phyloP scores from a whole-genome alignment of 2,113 vertebrate genomes.

The Daboia siamensis region DNA sequence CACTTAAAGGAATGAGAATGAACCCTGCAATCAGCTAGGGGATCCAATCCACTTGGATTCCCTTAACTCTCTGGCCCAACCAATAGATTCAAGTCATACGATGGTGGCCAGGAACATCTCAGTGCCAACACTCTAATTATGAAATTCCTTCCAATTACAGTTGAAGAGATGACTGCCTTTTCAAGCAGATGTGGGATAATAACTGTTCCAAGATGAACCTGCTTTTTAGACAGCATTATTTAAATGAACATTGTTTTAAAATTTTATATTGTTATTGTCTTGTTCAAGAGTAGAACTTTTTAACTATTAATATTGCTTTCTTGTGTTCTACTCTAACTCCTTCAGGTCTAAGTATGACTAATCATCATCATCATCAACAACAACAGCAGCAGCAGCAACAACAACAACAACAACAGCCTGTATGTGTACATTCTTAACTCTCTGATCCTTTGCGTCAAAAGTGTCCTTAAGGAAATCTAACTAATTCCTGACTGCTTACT shows the following conservation, averaged over 20 bases:
- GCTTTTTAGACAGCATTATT: background rate
- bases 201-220: background rate
- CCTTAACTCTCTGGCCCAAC: background rate
- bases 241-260: background rate
- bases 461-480: background rate
- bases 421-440: background rate
- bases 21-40: background rate
- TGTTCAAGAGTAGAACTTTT: background rate
- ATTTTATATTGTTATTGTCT: background rate
- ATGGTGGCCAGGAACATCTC: background rate
- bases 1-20: background rate
- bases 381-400: background rate
- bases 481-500: background rate
- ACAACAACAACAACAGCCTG: background rate
- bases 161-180: background rate
- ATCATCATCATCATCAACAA: background rate
- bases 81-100: background rate
- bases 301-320: background rate
- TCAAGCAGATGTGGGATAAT: background rate
- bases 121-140: background rate
- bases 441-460: background rate
- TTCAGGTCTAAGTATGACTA: background rate
- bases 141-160: background rate
- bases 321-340: background rate
- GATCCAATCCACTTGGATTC: background rate